Percentiles rank a stretch among this genome's conserved stretches.
phyloP scores from a whole-genome alignment of 1,140 invertebrate species.

The Zaprionus ornatus region DNA sequence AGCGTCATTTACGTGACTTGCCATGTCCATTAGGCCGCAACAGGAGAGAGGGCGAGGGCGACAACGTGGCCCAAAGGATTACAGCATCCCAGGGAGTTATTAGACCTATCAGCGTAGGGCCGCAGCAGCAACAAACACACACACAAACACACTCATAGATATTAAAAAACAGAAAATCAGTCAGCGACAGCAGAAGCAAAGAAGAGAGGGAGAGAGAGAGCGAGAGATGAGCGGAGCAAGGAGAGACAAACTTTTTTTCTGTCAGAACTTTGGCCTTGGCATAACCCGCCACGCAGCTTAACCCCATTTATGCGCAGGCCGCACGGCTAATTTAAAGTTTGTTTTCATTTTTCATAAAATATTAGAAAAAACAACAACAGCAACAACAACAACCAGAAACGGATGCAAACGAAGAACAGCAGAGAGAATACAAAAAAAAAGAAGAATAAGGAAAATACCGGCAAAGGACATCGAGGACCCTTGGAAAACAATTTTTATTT shows the following conservation, averaged over 20 bases:
- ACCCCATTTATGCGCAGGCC: conserved; percentile 61
- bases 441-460: neutral
- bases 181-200: conserved; percentile 12
- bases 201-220: conserved; percentile 17
- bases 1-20: conserved; percentile 72
- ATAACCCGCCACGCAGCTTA: conserved; percentile 65
- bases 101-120: conserved; percentile 73
- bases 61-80: conserved; percentile 69
- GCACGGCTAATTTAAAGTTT: conserved; percentile 75
- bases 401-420: neutral
- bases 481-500: conserved; percentile 70
- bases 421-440: neutral
- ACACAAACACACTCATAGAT: conserved; percentile 15
- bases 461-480: conserved; percentile 40
- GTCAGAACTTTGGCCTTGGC: conserved; percentile 70
- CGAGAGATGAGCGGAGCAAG: neutral
- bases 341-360: conserved; percentile 75
- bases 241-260: conserved; percentile 48
- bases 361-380: conserved; percentile 49
- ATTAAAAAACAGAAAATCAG: conserved; percentile 5
- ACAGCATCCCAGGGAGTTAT: conserved; percentile 75
- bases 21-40: conserved; percentile 66
- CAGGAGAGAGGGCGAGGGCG: conserved; percentile 14
- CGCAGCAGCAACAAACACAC: conserved; percentile 29
- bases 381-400: conserved; percentile 14